These are phyloP conservation scores for Drosophila demipolita DNA, from an alignment of 2,888 invertebrate species.

Conservation along the genomic window DNA sequence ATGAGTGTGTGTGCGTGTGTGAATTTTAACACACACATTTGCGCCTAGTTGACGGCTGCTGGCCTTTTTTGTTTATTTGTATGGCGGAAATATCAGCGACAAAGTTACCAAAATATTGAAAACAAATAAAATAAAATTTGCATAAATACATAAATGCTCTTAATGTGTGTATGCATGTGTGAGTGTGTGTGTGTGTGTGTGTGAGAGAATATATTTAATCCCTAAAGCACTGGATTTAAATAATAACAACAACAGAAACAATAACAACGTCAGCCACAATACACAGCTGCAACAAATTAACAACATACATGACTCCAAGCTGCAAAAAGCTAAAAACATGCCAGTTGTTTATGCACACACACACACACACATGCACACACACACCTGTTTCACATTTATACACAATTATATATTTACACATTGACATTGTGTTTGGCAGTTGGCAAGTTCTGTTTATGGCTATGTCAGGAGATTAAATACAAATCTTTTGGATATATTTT, in stretches of 20 bases:
- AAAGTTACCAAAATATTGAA: constrained; percentile 80
- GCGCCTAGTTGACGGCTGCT: constrained; percentile 60
- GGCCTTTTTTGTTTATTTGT: constrained; percentile 73
- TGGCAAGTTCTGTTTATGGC: constrained; percentile 50
- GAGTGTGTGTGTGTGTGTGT: constrained; percentile 43
- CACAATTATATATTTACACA: constrained; percentile 4
- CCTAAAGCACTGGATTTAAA: constrained; percentile 74
- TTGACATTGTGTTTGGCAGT: constrained; percentile 30
- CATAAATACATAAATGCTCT: constrained; percentile 72
- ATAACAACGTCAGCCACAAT: constrained; percentile 27
- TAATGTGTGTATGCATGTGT: constrained; percentile 24
- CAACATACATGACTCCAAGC: constrained; percentile 66
- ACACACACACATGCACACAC: constrained; percentile 18
- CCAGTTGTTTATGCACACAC: constrained; percentile 60
- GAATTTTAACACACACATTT: constrained; percentile 70
- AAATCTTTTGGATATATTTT: constrained; percentile 63
- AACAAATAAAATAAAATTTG: constrained; percentile 80
- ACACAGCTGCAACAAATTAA: constrained; percentile 66
- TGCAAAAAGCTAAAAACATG: constrained; percentile 77
- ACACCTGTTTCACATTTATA: background rate
- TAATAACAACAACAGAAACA: constrained; percentile 51
- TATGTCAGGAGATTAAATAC: constrained; percentile 73
- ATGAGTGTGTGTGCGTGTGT: constrained; percentile 19
- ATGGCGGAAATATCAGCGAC: constrained; percentile 79
- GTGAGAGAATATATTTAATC: constrained; percentile 61